Conservation (phyloP, 2,113 vertebrate genomes). For the Protomyctophum bolini region DNA sequence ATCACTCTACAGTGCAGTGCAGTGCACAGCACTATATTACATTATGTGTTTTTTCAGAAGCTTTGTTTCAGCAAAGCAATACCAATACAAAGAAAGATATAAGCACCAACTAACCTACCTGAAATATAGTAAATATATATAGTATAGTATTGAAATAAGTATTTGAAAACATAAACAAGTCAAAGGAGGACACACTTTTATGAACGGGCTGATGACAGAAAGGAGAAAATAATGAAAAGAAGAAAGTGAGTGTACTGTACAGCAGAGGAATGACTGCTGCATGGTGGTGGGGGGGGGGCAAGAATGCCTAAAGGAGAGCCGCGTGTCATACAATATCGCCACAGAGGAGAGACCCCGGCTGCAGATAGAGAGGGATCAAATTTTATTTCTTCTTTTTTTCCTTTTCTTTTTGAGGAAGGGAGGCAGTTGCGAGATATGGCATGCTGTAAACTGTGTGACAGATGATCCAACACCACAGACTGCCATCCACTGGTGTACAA, state of each 20-base stretch:
- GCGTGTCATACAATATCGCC: slow-evolving; percentile 39
- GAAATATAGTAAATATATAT: background rate
- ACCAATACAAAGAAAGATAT: background rate
- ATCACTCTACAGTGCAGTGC: background rate
- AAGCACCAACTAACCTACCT: background rate
- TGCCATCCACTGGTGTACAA: slow-evolving; percentile 38
- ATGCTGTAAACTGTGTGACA: slow-evolving; percentile 2
- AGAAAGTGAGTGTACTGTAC: slow-evolving; percentile 24
- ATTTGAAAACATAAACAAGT: no score
- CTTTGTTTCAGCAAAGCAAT: background rate
- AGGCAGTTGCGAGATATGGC: slow-evolving; percentile 21
- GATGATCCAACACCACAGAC: slow-evolving; percentile 18
- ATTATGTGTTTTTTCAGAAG: background rate
- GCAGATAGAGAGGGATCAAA: slow-evolving; percentile 54
- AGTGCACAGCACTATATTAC: no score
- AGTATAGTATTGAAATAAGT: background rate
- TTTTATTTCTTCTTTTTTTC: slow-evolving; percentile 55
- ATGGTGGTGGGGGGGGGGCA: background rate
- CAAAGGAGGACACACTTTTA: background rate
- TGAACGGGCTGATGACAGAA: background rate
- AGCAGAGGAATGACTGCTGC: slow-evolving; percentile 12
- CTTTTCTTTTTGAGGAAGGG: slow-evolving; percentile 43
- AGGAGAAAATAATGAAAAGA: slow-evolving; percentile 18
- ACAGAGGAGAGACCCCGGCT: slow-evolving; percentile 42
- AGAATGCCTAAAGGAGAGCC: slow-evolving; percentile 37